Conservation (phyloP, 1,140 invertebrate genomes). For the Drosophila seguyi region DNA sequence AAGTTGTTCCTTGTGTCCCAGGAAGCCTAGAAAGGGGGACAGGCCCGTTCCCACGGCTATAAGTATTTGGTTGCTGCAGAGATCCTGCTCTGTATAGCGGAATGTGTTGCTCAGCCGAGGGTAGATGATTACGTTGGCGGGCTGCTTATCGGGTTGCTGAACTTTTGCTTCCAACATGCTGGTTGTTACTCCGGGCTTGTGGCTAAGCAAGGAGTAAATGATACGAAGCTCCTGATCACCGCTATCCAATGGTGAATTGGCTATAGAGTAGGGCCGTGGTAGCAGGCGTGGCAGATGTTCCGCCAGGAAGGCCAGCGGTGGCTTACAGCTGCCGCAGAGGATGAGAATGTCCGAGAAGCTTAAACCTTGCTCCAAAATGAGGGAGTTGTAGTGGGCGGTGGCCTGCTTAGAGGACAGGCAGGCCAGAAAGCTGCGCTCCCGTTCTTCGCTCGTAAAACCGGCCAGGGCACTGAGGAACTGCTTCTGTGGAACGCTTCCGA, state of each 20-base stretch:
- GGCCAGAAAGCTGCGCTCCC: constrained; percentile 58
- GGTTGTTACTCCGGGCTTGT: constrained; percentile 67
- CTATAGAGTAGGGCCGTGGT: constrained; percentile 93
- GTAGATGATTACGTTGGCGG: constrained; percentile 87
- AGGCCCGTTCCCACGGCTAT: constrained; percentile 94
- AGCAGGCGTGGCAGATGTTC: constrained; percentile 91
- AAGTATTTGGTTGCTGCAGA: constrained; percentile 89
- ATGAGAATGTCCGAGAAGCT: constrained; percentile 89
- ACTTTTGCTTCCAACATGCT: constrained; percentile 52
- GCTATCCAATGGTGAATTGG: constrained; percentile 87
- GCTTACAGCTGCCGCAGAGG: constrained; percentile 88
- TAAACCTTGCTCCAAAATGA: constrained; percentile 63
- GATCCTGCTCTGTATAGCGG: constrained; percentile 86
- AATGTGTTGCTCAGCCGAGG: constrained; percentile 88
- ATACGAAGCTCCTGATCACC: constrained; percentile 86
- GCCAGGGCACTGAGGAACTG: constrained; percentile 72
- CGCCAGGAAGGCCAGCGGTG: constrained; percentile 88
- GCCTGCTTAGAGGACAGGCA: constrained; percentile 75
- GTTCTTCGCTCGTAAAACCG: constrained; percentile 38
- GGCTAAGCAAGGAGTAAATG: constrained; percentile 87
- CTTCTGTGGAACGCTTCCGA: constrained; percentile 84
- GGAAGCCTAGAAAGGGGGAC: constrained; percentile 91
- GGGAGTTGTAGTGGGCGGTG: constrained; percentile 51
- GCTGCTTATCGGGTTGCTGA: constrained; percentile 30
- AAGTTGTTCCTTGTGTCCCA: constrained; percentile 86